Base-by-base conservation (phyloP, 2,888 invertebrate genomes). In the Tetrapedia diversipes region DNA sequence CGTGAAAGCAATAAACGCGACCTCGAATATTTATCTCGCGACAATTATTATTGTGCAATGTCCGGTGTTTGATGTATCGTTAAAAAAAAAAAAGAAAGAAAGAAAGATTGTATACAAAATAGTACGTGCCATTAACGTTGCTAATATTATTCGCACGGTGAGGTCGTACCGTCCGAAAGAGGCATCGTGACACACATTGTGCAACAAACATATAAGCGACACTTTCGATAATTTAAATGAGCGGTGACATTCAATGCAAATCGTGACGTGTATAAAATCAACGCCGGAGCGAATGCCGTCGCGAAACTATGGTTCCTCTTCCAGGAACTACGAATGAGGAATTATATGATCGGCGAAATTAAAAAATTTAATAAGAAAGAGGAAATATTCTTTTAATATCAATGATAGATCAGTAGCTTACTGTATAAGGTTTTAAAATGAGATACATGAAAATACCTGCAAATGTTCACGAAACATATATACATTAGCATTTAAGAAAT, bases 221-320 rank as follows among this genome's bases (percentile, higher is more conserved):
- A 79, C 74, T 74, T 79, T 73, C 79, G 79, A 79, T 79, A 56
- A 73, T 74, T 79, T 69, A 79, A 79, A 79, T 79, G 80, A 79
- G 68, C 69, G 29, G 34, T 60, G 65, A 74, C 79, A 79, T 79
- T 79, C 79, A 64, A 80, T 80, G 80, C 71, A 71, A 75, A 80
- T 80, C 67, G 39, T 61, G 71, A 75, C 56, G 49, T 29, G 68
- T 57, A 57, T 47, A 59, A 63, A 71, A 75, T 45, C 37, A 49
- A 54, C 69, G 29, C 29, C 19, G 43, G n/a, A 29, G 34, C 22
- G n/a, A 45, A 66, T 34, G 22, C 41, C 27, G 11, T n/a, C 32
- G 4, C 0, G 37, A 61, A 51, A 8, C 27, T 24, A 29, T 39
- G 29, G 24, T 29, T 8, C 45, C 37, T 14, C 2, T 39, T 39